A percentile compares a stretch with the other conserved stretches of the same genome.
These are phyloP conservation scores for Hybognathus amarus DNA, from an alignment of 2,797 vertebrate species.

Conservation along the genomic window DNA sequence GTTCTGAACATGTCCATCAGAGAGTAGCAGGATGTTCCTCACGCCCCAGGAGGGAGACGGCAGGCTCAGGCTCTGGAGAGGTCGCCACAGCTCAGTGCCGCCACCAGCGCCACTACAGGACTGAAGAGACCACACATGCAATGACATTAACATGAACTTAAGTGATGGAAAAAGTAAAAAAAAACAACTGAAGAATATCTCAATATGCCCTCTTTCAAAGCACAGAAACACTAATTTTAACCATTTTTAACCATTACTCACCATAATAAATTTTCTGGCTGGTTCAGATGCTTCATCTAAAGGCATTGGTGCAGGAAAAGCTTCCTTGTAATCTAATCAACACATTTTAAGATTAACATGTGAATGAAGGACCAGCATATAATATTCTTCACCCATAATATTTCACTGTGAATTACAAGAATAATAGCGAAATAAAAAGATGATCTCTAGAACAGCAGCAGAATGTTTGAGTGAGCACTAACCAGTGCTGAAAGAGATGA, in stretches of 20 bases:
- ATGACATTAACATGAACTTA: not conserved
- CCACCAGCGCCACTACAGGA: constrained; percentile 77
- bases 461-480: constrained; percentile 39
- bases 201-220: not conserved
- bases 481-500: constrained; percentile 84
- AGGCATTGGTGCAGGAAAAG: constrained; percentile 72
- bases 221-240: not conserved
- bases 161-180: no score
- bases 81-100: constrained; percentile 88
- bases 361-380: not conserved
- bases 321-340: constrained; percentile 75
- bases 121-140: constrained; percentile 60
- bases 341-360: not conserved
- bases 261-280: constrained; percentile 76
- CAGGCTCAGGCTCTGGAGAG: constrained; percentile 79
- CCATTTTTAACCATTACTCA: constrained; percentile 62
- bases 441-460: not conserved
- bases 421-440: not conserved
- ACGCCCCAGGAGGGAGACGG: constrained; percentile 77
- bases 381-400: not conserved
- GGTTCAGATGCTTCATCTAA: constrained; percentile 45
- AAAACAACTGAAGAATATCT: not conserved
- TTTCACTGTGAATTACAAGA: not conserved
- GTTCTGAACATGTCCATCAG: constrained; percentile 88
- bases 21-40: constrained; percentile 85